These are phyloP conservation scores for Drosophila jambulina DNA, from an alignment of 1,140 invertebrate genomes.

Conservation along the genomic window DNA sequence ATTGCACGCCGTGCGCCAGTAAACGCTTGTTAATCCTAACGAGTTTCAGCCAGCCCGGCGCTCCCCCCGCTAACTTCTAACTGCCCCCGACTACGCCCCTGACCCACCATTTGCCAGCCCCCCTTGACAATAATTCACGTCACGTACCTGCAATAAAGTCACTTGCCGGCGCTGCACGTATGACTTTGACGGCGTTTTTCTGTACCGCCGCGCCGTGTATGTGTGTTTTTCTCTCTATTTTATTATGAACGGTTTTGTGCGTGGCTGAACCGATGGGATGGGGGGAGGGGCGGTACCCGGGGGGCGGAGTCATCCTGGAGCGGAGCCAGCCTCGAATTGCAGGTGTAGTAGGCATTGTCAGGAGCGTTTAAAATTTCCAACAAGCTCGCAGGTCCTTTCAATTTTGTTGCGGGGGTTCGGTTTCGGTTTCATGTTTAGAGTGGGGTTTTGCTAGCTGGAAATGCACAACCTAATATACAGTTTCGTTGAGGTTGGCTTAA, in stretches of 20 bases:
- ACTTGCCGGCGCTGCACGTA: conserved; percentile 82
- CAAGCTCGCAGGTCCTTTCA: conserved; percentile 20
- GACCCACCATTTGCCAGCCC: background rate
- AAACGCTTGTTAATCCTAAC: conserved; percentile 83
- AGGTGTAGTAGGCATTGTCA: conserved; percentile 47
- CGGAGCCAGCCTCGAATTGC: conserved; percentile 18
- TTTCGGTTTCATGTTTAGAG: conserved; percentile 29
- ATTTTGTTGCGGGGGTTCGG: conserved; percentile 14
- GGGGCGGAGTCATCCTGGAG: conserved; percentile 12
- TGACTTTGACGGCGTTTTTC: conserved; percentile 77
- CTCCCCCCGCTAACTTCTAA: background rate
- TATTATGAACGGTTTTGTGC: conserved; percentile 81
- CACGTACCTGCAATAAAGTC: conserved; percentile 83
- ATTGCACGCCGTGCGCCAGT: conserved; percentile 77
- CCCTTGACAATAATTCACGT: conserved; percentile 81
- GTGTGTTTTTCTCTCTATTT: conserved; percentile 59
- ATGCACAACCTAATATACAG: conserved; percentile 31
- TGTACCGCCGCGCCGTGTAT: conserved; percentile 18
- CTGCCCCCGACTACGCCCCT: conserved; percentile 4
- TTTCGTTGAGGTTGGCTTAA: conserved; percentile 21
- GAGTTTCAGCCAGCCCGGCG: conserved; percentile 59
- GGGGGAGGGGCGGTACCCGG: background rate
- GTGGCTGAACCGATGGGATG: conserved; percentile 27
- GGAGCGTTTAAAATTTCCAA: conserved; percentile 49
- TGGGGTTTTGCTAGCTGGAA: conserved; percentile 3